phyloP scores from a whole-genome alignment of 2,888 invertebrate genomes.

The Agelastica alni region DNA sequence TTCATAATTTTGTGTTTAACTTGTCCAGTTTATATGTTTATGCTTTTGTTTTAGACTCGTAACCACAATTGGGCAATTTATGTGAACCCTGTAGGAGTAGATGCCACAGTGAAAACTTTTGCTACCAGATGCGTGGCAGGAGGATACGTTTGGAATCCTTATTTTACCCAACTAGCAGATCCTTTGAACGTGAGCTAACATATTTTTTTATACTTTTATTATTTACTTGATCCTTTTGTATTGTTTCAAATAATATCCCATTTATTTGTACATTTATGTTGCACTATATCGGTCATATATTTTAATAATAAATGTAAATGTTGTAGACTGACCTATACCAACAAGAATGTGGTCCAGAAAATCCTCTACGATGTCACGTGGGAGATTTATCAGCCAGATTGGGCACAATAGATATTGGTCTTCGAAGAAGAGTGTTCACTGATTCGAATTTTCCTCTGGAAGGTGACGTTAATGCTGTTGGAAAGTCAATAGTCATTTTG shows the following conservation, averaged over 20 bases:
- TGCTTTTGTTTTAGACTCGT: conserved; percentile 65
- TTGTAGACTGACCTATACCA: conserved; percentile 78
- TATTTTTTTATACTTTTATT: neutral
- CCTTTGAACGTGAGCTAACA: conserved; percentile 74
- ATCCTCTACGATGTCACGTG: conserved; percentile 87
- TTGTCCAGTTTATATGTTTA: too few relatives aligned
- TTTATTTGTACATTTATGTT: too few relatives aligned
- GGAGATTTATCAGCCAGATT: conserved; percentile 87
- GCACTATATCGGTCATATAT: too few relatives aligned
- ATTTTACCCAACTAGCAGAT: conserved; percentile 86
- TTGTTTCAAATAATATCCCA: too few relatives aligned
- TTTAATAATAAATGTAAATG: too few relatives aligned
- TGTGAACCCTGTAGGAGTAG: conserved; percentile 90
- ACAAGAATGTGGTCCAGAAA: conserved; percentile 85
- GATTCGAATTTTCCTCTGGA: conserved; percentile 90
- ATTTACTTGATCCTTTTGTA: neutral
- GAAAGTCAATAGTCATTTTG: conserved; percentile 83
- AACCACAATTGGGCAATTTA: conserved; percentile 90
- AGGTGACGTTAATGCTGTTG: conserved; percentile 75
- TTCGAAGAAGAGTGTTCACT: conserved; percentile 73
- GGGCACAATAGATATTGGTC: conserved; percentile 82
- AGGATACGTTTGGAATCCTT: conserved; percentile 91
- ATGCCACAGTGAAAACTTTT: conserved; percentile 81
- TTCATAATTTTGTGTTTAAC: too few relatives aligned
- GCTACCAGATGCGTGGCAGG: conserved; percentile 86